phyloP scores from a whole-genome alignment of 2,797 vertebrate species.

The Kryptopterus vitreolus region DNA sequence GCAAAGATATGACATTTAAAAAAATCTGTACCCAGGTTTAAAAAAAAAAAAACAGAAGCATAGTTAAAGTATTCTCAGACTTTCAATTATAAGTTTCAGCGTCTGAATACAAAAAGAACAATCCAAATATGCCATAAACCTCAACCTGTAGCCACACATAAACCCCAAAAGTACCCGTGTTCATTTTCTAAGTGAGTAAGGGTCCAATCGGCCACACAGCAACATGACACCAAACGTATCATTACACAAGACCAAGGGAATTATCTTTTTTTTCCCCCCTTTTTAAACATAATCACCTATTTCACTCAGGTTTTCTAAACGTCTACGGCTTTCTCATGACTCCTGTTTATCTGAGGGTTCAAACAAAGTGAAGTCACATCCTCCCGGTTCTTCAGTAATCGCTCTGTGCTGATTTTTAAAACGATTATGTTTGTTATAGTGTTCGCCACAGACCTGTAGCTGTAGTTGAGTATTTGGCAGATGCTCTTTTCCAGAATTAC shows the following conservation, averaged over 20 bases:
- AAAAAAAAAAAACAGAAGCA: slow-evolving; percentile 42
- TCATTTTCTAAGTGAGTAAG: slow-evolving; percentile 48
- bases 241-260: slow-evolving; percentile 42
- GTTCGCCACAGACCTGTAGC: not conserved
- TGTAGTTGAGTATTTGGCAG: too few relatives aligned
- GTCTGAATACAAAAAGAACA: slow-evolving; percentile 71
- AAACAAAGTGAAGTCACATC: slow-evolving; percentile 30
- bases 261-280: slow-evolving; percentile 16
- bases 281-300: slow-evolving; percentile 24
- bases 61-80: not conserved
- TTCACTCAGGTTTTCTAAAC: slow-evolving; percentile 36
- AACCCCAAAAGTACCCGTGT: slow-evolving; percentile 48
- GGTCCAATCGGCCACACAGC: slow-evolving; percentile 56
- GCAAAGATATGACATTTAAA: slow-evolving; percentile 55
- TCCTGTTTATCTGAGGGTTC: slow-evolving; percentile 30
- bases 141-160: slow-evolving; percentile 34
- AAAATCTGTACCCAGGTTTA: slow-evolving; percentile 57
- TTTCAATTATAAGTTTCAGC: slow-evolving; percentile 73
- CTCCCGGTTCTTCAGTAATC: not conserved
- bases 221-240: slow-evolving; percentile 56
- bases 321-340: slow-evolving; percentile 11
- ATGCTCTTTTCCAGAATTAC: too few relatives aligned
- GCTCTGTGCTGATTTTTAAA: not conserved
- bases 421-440: not conserved
- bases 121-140: slow-evolving; percentile 64